Evolutionary conservation across 2,113 vertebrate genomes (phyloP).

Genomic region (Helogale parvula): DNA sequence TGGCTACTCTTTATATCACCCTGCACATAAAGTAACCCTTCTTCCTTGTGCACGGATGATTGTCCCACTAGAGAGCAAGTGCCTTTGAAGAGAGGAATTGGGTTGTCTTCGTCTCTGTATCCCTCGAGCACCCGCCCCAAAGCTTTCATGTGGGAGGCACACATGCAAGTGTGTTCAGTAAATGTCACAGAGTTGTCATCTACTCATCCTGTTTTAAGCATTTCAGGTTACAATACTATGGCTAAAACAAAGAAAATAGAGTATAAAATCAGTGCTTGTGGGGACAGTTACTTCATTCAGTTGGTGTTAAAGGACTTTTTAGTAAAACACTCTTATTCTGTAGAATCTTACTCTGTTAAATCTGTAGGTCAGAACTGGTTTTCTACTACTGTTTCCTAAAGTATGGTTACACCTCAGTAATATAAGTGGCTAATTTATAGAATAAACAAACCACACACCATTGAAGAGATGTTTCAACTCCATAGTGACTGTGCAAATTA

Average conservation of each 20-base stretch:
- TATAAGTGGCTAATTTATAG: background rate
- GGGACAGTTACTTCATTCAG: conserved; percentile 38
- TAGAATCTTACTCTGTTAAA: conserved; percentile 24
- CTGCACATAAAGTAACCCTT: background rate
- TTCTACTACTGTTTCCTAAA: conserved; percentile 25
- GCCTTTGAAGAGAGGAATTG: background rate
- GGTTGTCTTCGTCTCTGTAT: background rate
- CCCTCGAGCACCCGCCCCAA: background rate
- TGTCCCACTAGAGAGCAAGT: background rate
- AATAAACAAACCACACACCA: background rate
- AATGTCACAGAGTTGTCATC: background rate
- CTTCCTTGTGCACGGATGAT: background rate
- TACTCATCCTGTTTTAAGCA: background rate
- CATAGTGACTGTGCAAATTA: background rate
- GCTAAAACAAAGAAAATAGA: conserved; percentile 17
- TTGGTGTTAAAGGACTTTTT: conserved; percentile 9
- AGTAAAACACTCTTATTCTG: conserved; percentile 49
- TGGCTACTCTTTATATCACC: background rate
- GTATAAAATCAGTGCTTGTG: background rate
- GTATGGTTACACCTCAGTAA: background rate
- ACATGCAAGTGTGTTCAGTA: background rate
- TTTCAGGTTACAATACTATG: background rate
- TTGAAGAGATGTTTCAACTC: background rate
- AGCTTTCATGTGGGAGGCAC: background rate
- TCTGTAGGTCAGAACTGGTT: conserved; percentile 23